These are phyloP conservation scores for Stramonita haemastoma DNA, from an alignment of 2,888 invertebrate genomes.

Conservation along the genomic window DNA sequence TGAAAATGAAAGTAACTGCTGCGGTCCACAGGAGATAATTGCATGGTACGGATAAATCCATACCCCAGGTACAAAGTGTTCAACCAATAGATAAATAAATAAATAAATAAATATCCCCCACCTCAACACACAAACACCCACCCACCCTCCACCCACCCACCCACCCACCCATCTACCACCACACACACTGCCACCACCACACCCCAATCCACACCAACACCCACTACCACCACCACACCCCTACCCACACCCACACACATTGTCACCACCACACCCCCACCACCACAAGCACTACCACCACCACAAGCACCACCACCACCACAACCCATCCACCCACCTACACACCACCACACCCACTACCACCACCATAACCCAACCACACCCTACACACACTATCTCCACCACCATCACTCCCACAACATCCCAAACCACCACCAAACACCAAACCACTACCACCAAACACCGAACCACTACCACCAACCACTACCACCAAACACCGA, in stretches of 20 bases:
- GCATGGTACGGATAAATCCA: too few relatives aligned
- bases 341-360: not conserved
- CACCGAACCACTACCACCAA: too few relatives aligned
- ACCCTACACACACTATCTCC: not conserved
- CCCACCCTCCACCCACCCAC: not conserved
- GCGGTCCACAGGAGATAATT: too few relatives aligned
- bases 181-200: not conserved
- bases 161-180: not conserved
- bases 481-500: too few relatives aligned
- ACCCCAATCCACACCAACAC: not conserved
- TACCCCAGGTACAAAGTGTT: too few relatives aligned
- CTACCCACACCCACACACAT: not conserved
- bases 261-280: not conserved
- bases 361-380: not conserved
- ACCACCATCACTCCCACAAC: not conserved
- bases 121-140: not conserved
- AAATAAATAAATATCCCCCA: too few relatives aligned
- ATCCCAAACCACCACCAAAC: too few relatives aligned
- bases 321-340: not conserved
- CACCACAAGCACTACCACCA: not conserved
- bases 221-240: not conserved
- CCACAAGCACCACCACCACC: not conserved
- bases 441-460: too few relatives aligned
- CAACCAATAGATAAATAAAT: too few relatives aligned
- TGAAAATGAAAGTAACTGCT: too few relatives aligned